Evolutionary conservation across 2,113 vertebrate species (phyloP), one percentile per base, ranked within the genome.

Genomic region (Chascanopsetta lugubris): DNA sequence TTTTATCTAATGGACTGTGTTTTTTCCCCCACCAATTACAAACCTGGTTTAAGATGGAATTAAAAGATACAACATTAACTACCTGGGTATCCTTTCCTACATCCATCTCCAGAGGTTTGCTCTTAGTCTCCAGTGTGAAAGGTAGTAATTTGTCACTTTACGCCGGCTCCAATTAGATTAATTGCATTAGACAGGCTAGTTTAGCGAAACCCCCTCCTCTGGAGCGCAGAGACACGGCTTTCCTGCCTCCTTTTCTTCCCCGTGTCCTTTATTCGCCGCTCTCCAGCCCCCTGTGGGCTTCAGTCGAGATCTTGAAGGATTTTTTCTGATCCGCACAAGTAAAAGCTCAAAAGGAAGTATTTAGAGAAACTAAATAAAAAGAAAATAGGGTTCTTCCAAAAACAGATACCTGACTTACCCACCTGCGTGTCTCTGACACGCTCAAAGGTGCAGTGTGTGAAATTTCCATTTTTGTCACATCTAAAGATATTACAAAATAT

Each of bases 141-240:
- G 88, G 93, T 94, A 92, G 94, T 95, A 95, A 96, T 96, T 95
- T 97, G 94, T 96, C 94, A 95, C 94, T 92, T 88, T 93, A 92
- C 88, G 91, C 94, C 93, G 85, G 90, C 91, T 89, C 94, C 94
- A 96, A 95, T 96, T 96, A 94, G 94, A 96, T 97, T 95, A 94
- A 96, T 95, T 95, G 94, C 92, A 93, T 94, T 92, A 92, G 90
- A 94, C 92, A 94, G 93, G 95, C 94, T 94, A 85, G 81, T 95
- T 94, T 93, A 92, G 85, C 67, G 92, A 92, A 93, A 71, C 93
- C 94, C 90, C 92, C 93, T 92, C 94, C 94, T 91, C 90, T 93
- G 92, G 91, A 92, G 89, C 93, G 90, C 91, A 93, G 93, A 94
- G 92, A 92, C 92, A 88, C 85, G 91, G 92, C 87, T 90, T 91